These are phyloP conservation scores for Steinernema feltiae DNA, from an alignment of 1,140 invertebrate genomes.

Conservation along the genomic window DNA sequence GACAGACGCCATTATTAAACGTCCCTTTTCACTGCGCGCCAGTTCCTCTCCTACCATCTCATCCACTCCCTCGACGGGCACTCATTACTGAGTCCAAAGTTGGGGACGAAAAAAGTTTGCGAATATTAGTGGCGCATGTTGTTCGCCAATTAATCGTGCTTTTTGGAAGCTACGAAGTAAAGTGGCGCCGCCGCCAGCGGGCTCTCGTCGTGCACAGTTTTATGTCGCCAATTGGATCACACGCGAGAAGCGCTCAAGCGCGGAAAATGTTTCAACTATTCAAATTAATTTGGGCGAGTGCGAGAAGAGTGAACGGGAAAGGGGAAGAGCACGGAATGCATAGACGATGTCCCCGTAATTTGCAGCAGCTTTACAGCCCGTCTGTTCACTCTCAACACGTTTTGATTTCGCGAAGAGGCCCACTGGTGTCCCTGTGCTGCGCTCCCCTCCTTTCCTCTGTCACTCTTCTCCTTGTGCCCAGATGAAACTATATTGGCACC, in stretches of 20 bases:
- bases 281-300: background rate
- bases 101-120: background rate
- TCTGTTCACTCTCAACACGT: background rate
- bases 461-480: no score
- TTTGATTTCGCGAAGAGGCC: background rate
- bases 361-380: background rate
- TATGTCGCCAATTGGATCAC: background rate
- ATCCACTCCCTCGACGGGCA: background rate
- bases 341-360: background rate
- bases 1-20: conserved; percentile 9
- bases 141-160: conserved; percentile 6
- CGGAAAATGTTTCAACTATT: conserved; percentile 14
- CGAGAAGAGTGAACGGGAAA: background rate
- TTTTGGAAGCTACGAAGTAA: no score
- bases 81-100: background rate
- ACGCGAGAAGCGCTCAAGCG: conserved; percentile 4
- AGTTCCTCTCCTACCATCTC: background rate
- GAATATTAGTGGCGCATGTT: background rate
- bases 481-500: no score
- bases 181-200: background rate
- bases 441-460: no score
- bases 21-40: background rate
- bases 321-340: background rate
- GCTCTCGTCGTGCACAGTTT: background rate
- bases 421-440: background rate